A percentile compares a stretch with the other conserved stretches of the same genome.
Conservation (phyloP, 1,140 invertebrate species). For the Conus ventricosus region DNA sequence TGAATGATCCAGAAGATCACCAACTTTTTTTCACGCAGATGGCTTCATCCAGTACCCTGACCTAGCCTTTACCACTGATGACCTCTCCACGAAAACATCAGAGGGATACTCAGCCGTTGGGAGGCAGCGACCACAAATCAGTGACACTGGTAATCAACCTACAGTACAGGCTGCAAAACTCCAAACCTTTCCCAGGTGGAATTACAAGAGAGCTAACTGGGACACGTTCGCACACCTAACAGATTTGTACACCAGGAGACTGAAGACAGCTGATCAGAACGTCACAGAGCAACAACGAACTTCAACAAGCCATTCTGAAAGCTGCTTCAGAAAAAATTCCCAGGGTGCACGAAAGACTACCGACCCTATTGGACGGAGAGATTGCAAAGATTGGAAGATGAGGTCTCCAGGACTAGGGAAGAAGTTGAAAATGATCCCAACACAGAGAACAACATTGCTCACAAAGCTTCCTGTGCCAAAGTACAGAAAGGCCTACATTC, state of each 20-base stretch:
- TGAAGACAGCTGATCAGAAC: neutral
- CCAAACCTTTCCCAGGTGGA: neutral
- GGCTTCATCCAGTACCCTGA: conserved; percentile 34
- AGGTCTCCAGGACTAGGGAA: too few species aligned
- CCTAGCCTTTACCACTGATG: conserved; percentile 14
- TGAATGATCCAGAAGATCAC: conserved; percentile 19
- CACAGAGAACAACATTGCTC: too few species aligned
- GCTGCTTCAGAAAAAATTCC: too few species aligned
- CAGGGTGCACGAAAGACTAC: too few species aligned
- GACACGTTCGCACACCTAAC: neutral
- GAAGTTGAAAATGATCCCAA: too few species aligned
- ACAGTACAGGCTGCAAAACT: too few species aligned
- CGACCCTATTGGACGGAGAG: too few species aligned
- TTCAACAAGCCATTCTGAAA: conserved; percentile 31
- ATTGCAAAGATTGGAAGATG: too few species aligned
- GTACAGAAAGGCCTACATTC: too few species aligned
- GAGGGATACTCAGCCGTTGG: conserved; percentile 7
- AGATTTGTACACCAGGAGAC: neutral
- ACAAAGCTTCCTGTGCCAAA: too few species aligned
- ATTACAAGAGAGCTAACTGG: neutral
- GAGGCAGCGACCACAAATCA: conserved; percentile 26
- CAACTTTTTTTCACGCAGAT: conserved; percentile 38
- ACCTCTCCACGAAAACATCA: conserved; percentile 9
- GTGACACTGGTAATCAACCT: neutral
- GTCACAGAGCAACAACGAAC: neutral